These are phyloP conservation scores for Hydractinia echinata DNA, from an alignment of 30 jellyfish, hydroid and myxozoan species.

Conservation along the genomic window DNA sequence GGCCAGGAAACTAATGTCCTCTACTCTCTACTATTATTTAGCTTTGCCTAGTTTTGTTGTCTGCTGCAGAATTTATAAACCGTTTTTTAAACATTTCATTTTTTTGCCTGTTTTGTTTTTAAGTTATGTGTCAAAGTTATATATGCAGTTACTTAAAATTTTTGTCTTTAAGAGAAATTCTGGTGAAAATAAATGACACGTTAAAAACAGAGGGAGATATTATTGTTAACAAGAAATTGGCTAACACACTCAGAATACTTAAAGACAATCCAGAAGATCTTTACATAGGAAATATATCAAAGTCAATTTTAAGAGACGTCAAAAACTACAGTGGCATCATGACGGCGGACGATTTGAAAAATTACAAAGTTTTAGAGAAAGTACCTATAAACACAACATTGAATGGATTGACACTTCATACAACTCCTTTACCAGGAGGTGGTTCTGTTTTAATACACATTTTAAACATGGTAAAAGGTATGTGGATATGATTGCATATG, in stretches of 20 bases:
- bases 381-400: conserved; percentile 35
- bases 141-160: too few relatives aligned
- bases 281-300: conserved; percentile 56
- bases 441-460: conserved; percentile 66
- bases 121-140: too few relatives aligned
- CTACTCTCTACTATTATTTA: too few relatives aligned
- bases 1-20: too few relatives aligned
- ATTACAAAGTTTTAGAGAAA: conserved; percentile 39
- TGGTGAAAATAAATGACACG: neutral
- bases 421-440: conserved; percentile 80
- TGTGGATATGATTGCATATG: too few relatives aligned
- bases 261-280: conserved; percentile 52
- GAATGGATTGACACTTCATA: conserved; percentile 34
- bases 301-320: conserved; percentile 45
- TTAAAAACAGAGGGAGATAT: conserved; percentile 50
- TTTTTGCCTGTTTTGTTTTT: too few relatives aligned
- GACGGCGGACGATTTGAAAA: conserved; percentile 49
- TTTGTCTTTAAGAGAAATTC: conserved; percentile 17
- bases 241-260: conserved; percentile 37
- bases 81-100: too few relatives aligned
- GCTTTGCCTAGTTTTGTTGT: too few relatives aligned
- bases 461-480: conserved; percentile 59
- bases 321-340: conserved; percentile 44
- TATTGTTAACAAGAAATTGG: conserved; percentile 45
- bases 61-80: too few relatives aligned